phyloP scores from a whole-genome alignment of 2,888 invertebrate genomes.

The Netelia melanura region DNA sequence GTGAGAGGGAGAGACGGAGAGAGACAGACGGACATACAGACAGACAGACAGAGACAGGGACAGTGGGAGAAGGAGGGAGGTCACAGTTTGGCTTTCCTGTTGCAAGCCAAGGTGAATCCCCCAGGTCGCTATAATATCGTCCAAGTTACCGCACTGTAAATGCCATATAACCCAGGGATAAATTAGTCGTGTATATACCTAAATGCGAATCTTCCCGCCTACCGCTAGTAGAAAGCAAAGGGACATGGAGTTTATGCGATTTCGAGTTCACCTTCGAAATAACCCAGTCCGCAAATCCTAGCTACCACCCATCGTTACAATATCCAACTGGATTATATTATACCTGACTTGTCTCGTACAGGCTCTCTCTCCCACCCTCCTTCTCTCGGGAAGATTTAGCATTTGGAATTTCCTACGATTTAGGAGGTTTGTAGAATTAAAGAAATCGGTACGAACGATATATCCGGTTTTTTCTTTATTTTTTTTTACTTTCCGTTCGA shows the following conservation, averaged over 20 bases:
- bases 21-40: not conserved
- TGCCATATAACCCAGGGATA: conserved; percentile 55
- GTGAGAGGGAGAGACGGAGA: conserved; percentile 14
- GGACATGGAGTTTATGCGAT: conserved; percentile 35
- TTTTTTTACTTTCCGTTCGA: not conserved
- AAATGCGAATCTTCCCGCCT: not conserved
- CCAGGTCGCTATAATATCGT: conserved; percentile 57
- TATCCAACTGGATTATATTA: conserved; percentile 11
- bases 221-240: conserved; percentile 28
- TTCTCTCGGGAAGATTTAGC: not conserved
- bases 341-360: no score
- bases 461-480: not conserved
- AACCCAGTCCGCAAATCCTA: conserved; percentile 40
- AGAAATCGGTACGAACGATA: conserved; percentile 8
- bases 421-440: no score
- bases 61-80: not conserved
- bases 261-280: conserved; percentile 24
- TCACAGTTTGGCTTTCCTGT: conserved; percentile 32
- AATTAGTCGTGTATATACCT: conserved; percentile 48
- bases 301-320: conserved; percentile 26
- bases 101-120: conserved; percentile 49
- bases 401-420: conserved; percentile 3
- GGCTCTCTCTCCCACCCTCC: not conserved
- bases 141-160: conserved; percentile 59
- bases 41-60: not conserved